These are phyloP conservation scores for Eulacestoma nigropectus DNA, from an alignment of 2,113 vertebrate species.

Conservation along the genomic window DNA sequence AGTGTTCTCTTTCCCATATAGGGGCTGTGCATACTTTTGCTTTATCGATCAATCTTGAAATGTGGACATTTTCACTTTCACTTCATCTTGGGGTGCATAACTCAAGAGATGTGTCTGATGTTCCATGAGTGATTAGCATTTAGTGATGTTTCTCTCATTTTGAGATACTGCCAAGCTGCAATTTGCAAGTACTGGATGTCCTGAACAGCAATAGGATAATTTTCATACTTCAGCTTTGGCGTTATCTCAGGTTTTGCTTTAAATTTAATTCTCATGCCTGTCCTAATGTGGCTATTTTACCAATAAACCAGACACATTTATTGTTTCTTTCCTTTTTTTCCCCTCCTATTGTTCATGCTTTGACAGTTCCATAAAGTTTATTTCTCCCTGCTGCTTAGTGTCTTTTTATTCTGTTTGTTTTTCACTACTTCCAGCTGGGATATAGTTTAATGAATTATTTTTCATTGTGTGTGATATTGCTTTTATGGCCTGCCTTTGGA, in stretches of 20 bases:
- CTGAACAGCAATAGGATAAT: neutral
- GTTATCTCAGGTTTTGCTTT: constrained; percentile 15
- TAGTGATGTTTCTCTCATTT: neutral
- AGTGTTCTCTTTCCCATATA: neutral
- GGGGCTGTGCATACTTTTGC: neutral
- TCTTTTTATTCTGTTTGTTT: constrained; percentile 67
- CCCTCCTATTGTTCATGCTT: constrained; percentile 57
- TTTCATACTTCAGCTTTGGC: constrained; percentile 3
- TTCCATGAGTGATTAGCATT: neutral
- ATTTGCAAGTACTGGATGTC: neutral
- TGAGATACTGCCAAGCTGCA: neutral
- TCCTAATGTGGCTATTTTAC: constrained; percentile 55
- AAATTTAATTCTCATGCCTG: constrained; percentile 29
- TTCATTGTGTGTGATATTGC: constrained; percentile 66
- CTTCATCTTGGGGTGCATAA: neutral
- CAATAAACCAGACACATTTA: constrained; percentile 50
- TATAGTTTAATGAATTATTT: constrained; percentile 75
- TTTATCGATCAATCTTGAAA: neutral
- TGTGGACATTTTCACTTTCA: neutral
- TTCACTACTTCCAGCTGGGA: constrained; percentile 70
- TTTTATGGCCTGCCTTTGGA: constrained; percentile 71
- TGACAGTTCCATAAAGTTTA: constrained; percentile 77
- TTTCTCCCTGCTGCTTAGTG: constrained; percentile 71
- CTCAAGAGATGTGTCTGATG: neutral
- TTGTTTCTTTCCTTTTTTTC: constrained; percentile 34